phyloP scores from a whole-genome alignment of 2,888 invertebrate species.

The Troides helena region DNA sequence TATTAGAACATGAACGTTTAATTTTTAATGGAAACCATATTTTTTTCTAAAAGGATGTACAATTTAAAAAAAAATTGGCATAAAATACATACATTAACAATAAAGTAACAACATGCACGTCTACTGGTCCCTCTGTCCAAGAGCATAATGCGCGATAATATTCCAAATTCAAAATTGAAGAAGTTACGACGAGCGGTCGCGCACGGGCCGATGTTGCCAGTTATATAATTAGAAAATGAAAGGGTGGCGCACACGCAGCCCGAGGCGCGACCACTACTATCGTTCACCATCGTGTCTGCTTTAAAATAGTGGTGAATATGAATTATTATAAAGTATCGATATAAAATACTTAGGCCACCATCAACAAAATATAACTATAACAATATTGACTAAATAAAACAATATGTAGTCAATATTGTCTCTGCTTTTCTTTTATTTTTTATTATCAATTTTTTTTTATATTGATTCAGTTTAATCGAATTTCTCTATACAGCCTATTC shows the following conservation, averaged over 20 bases:
- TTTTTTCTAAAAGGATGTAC: no score
- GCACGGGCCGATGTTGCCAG: conserved; percentile 76
- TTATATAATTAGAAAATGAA: conserved; percentile 79
- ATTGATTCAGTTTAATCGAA: no score
- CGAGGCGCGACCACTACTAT: conserved; percentile 73
- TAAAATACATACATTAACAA: conserved; percentile 33
- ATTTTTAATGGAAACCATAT: no score
- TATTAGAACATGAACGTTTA: no score
- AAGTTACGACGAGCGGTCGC: conserved; percentile 62
- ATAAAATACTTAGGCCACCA: neutral
- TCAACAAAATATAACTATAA: neutral
- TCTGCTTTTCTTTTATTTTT: no score
- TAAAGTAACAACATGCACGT: conserved; percentile 56
- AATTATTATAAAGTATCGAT: conserved; percentile 31
- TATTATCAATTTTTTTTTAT: no score
- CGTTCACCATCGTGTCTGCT: conserved; percentile 68
- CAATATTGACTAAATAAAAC: no score
- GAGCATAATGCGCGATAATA: conserved; percentile 58
- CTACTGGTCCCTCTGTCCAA: conserved; percentile 44
- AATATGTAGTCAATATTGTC: no score
- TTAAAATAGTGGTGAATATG: conserved; percentile 47
- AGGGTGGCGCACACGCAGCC: conserved; percentile 76
- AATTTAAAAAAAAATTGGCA: no score
- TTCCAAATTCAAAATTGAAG: conserved; percentile 71
- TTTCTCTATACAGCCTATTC: no score